These are phyloP conservation scores for Lipotes vexillifer DNA, from an alignment of 2,113 vertebrate genomes.

Conservation along the genomic window DNA sequence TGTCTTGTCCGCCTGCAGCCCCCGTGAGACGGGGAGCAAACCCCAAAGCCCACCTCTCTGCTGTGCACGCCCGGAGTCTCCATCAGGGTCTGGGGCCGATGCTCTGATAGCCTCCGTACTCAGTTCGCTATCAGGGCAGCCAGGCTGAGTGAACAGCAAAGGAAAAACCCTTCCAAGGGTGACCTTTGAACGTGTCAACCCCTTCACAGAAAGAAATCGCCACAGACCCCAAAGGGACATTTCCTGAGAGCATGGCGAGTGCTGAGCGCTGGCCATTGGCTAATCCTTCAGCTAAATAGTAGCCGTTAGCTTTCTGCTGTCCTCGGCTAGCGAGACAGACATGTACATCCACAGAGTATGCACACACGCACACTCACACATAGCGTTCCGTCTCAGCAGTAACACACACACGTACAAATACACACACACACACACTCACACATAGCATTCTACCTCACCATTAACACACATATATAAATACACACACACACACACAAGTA, in stretches of 20 bases:
- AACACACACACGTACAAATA: rapidly evolving
- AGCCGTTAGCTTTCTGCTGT: rapidly evolving
- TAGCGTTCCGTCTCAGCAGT: background rate
- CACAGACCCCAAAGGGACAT: rapidly evolving
- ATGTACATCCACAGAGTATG: rapidly evolving
- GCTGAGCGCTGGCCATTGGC: rapidly evolving
- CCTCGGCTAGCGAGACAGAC: rapidly evolving
- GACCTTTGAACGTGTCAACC: rapidly evolving
- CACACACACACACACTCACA: no score
- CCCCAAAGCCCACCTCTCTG: background rate
- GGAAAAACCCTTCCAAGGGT: background rate
- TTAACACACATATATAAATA: no score
- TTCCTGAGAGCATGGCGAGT: background rate
- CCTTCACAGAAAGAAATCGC: background rate
- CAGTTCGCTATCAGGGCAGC: background rate
- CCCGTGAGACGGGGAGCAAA: rapidly evolving
- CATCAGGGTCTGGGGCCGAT: no score
- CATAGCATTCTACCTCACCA: background rate
- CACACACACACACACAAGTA: no score
- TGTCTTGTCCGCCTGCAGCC: rapidly evolving
- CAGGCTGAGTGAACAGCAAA: background rate
- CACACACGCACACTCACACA: no score
- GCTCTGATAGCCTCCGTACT: rapidly evolving
- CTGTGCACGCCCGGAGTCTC: rapidly evolving
- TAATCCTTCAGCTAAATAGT: rapidly evolving